Base-by-base conservation (phyloP, 2,113 vertebrate genomes). In the Sclerurus mexicanus region DNA sequence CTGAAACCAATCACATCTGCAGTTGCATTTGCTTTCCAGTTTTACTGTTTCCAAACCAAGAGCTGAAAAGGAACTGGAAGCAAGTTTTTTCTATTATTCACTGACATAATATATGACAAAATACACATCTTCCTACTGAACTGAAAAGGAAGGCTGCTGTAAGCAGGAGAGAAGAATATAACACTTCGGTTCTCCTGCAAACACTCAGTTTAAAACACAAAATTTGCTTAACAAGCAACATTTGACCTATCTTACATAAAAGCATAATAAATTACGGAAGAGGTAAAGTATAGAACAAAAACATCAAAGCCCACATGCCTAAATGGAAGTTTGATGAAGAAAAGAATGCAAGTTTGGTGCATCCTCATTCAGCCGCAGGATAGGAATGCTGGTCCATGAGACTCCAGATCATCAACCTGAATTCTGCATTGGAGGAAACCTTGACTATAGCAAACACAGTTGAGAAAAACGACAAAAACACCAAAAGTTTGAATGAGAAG, bases 121-220 rank as follows among this genome's bases (percentile, higher is more conserved):
- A 69, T 60, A 39, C 28, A 31, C 25, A 56, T 60, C 40, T 76
- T 85, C 30, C 33, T 40, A 64, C 8, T 28, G n/a, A 83, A 64
- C 25, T 63, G 39, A 40, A 86, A 94, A 55, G 16, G 22, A 90
- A 84, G 25, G 58, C 19, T 66, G 20, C 53, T 68, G n/a, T 55
- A 76, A 63, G 58, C 69, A 85, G 58, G 16, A 50, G n/a, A 15
- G 15, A 83, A 59, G 18, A 83, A 69, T 2, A 7, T 3, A 83
- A 47, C 28, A 87, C 24, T 25, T 47, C 0, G 0, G 16, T 12
- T 87, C 50, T 66, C 77, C 66, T 3, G 1, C 21, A 53, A 71
- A 27, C 10, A 47, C 15, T 44, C 14, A 8, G 6, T 74, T 90
- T 47, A 87, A 94, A 87, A 78, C 5, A 64, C 0, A 7, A 67